Percentiles rank a stretch among this genome's conserved stretches.
Conservation (phyloP, 2,888 invertebrate genomes). For the Cerastoderma edule region DNA sequence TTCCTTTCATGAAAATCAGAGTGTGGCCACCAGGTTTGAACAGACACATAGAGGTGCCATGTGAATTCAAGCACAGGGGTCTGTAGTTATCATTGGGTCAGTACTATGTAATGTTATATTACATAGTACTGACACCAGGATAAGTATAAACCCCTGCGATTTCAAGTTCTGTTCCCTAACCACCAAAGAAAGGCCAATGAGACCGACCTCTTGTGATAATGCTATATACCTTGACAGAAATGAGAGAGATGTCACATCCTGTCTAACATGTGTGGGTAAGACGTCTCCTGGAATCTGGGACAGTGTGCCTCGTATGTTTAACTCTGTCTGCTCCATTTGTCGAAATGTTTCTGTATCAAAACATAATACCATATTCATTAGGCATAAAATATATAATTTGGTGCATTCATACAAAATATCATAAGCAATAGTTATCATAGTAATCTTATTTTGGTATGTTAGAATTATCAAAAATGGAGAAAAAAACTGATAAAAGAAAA, state of each 20-base stretch:
- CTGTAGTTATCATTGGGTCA: background rate
- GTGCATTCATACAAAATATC: too few species aligned
- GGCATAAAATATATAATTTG: too few species aligned
- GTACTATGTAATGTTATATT: too few species aligned
- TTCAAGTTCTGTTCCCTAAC: background rate
- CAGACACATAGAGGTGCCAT: too few species aligned
- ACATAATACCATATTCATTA: too few species aligned
- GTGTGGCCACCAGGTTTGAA: too few species aligned
- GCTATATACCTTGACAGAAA: constrained; percentile 36
- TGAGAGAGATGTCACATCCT: constrained; percentile 63
- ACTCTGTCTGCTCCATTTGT: constrained; percentile 88
- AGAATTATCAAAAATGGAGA: too few species aligned
- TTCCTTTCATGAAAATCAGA: too few species aligned
- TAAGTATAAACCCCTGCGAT: too few species aligned
- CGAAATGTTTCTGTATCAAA: constrained; percentile 86
- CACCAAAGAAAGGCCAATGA: background rate
- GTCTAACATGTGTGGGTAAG: constrained; percentile 66
- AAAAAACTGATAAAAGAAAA: too few species aligned
- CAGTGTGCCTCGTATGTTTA: constrained; percentile 77
- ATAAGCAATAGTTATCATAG: too few species aligned
- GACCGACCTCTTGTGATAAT: background rate
- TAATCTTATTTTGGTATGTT: too few species aligned
- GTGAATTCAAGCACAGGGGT: background rate
- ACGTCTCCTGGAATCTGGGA: constrained; percentile 70
- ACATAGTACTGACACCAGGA: background rate